A percentile compares a stretch with the other conserved stretches of the same genome.
Conservation (phyloP, 2,888 invertebrate species). For the Alcis repandata region DNA sequence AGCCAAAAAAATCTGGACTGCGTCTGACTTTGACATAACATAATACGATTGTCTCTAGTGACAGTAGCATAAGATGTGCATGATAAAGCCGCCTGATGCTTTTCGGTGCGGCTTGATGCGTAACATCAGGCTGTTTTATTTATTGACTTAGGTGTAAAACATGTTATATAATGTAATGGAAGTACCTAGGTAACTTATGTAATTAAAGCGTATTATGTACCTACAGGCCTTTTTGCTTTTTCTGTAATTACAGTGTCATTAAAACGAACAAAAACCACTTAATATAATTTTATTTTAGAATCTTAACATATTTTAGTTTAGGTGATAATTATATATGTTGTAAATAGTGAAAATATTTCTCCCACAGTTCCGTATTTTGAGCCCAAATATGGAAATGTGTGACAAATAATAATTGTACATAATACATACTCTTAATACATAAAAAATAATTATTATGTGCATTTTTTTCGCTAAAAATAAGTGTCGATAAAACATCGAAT, state of each 20-base stretch:
- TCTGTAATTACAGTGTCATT: not conserved
- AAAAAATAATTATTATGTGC: conserved; percentile 14
- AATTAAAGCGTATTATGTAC: not conserved
- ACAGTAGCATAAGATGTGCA: too few species aligned
- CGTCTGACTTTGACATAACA: not conserved
- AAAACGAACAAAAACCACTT: not conserved
- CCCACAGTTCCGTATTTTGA: conserved; percentile 62
- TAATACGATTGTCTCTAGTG: not conserved
- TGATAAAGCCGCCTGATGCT: too few species aligned
- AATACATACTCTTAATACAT: not conserved
- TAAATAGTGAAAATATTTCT: conserved; percentile 50
- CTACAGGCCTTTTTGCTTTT: too few species aligned
- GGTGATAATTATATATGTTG: not conserved
- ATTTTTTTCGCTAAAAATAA: conserved; percentile 16
- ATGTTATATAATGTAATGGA: too few species aligned
- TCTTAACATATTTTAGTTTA: not conserved
- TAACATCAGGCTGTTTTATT: too few species aligned
- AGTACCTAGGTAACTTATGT: not conserved
- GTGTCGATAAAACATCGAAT: conserved; percentile 41
- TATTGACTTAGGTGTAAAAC: too few species aligned
- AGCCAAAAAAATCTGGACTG: not conserved
- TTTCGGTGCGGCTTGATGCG: too few species aligned
- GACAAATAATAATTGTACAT: conserved; percentile 37
- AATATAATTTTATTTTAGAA: not conserved
- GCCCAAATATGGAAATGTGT: conserved; percentile 62